Evolutionary conservation across 2,113 vertebrate genomes (phyloP).

Genomic region (Istiophorus platypterus): DNA sequence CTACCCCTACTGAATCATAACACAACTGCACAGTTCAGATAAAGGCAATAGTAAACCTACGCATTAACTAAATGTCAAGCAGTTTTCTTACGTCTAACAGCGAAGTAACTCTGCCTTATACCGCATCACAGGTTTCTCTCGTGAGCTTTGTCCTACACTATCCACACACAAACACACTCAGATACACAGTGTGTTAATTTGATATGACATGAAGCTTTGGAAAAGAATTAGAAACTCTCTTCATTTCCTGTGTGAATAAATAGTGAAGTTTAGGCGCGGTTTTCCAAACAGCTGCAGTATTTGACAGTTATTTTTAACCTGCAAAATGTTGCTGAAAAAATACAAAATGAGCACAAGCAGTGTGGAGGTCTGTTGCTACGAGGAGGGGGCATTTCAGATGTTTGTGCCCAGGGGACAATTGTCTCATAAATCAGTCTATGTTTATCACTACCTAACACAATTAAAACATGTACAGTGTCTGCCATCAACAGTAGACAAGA

Average conservation of each 20-base stretch:
- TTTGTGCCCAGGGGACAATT: not conserved
- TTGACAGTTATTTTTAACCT: not conserved
- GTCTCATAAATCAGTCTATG: not conserved
- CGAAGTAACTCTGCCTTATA: not conserved
- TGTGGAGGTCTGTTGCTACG: not conserved
- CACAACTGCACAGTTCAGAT: not conserved
- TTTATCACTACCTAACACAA: not conserved
- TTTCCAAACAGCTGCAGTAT: constrained; percentile 9
- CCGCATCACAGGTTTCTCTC: not conserved
- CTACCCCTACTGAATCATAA: not conserved
- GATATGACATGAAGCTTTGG: constrained; percentile 1
- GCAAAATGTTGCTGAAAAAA: not conserved
- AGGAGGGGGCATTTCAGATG: not conserved
- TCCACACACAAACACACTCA: too few relatives aligned
- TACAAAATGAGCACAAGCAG: not conserved
- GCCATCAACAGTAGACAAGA: not conserved
- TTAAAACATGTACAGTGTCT: not conserved
- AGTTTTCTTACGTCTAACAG: not conserved
- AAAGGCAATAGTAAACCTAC: not conserved
- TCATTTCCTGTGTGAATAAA: constrained; percentile 32
- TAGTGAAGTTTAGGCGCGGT: not conserved
- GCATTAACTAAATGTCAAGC: not conserved
- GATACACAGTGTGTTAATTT: constrained; percentile 23
- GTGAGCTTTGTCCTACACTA: not conserved
- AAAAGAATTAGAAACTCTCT: not conserved